Evolutionary conservation across 2,797 vertebrate species (phyloP).

Genomic region (Pipistrellus pygmaeus): DNA sequence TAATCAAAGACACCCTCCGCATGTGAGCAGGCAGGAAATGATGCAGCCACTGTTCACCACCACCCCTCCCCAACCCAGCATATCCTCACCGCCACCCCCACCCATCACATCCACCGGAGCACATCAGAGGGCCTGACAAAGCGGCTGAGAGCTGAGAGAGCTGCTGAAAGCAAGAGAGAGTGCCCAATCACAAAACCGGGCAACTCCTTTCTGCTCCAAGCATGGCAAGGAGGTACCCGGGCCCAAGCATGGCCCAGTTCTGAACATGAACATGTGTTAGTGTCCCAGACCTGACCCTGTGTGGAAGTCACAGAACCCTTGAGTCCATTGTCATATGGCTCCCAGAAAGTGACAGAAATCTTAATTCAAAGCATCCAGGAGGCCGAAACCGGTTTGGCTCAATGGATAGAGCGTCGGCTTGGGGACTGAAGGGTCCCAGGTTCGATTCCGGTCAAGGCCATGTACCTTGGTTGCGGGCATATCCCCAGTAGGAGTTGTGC

Average conservation of each 20-base stretch:
- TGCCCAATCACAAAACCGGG: neutral
- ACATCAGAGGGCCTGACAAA: neutral
- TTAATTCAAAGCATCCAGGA: conserved; percentile 54
- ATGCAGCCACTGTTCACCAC: neutral
- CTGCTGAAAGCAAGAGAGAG: neutral
- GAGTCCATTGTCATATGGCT: neutral
- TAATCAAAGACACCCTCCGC: conserved; percentile 53
- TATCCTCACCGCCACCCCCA: neutral
- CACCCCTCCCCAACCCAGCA: neutral
- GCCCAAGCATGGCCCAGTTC: neutral
- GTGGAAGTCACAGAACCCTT: conserved; percentile 49
- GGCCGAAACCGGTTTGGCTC: too few species aligned
- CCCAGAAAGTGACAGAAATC: conserved; percentile 35
- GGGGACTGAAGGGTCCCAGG: too few species aligned
- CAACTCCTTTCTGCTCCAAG: neutral
- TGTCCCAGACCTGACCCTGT: conserved; percentile 24
- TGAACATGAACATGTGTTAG: neutral
- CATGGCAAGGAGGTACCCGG: neutral
- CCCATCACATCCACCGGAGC: neutral
- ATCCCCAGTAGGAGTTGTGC: too few species aligned
- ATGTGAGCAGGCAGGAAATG: conserved; percentile 65
- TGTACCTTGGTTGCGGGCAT: too few species aligned
- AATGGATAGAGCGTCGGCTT: too few species aligned
- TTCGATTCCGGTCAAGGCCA: too few species aligned
- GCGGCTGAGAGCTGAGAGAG: neutral